phyloP scores from a whole-genome alignment of 2,113 vertebrate species.

The Channa argus region DNA sequence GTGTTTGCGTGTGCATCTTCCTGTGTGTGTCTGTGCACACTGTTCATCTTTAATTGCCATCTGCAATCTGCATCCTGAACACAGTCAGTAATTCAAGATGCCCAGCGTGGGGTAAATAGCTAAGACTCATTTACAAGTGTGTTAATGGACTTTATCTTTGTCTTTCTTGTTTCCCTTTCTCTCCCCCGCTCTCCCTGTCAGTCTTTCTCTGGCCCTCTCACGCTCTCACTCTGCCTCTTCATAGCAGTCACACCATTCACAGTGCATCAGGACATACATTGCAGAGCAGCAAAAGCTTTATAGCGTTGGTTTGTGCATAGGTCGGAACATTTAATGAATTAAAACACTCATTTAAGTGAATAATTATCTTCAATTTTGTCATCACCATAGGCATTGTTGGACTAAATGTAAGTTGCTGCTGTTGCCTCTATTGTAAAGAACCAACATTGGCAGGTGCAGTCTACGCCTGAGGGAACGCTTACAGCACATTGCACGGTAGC shows the following conservation, averaged over 20 bases:
- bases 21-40: conserved; percentile 37
- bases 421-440: conserved; percentile 4
- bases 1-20: conserved; percentile 4
- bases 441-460: neutral
- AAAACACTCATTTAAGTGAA: conserved; percentile 11
- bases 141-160: conserved; percentile 73
- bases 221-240: neutral
- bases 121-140: conserved; percentile 75
- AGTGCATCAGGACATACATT: conserved; percentile 23
- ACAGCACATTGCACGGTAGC: neutral
- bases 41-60: conserved; percentile 79
- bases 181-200: conserved; percentile 1
- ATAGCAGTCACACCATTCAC: conserved; percentile 11
- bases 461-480: neutral
- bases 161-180: conserved; percentile 47
- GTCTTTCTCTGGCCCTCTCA: conserved; percentile 3
- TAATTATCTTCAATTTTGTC: conserved; percentile 48
- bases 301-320: conserved; percentile 10
- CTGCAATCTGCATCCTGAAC: conserved; percentile 76
- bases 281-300: neutral
- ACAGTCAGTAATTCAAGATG: conserved; percentile 72
- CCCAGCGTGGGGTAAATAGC: conserved; percentile 79
- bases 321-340: conserved; percentile 42
- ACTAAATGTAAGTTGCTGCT: conserved; percentile 24
- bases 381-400: conserved; percentile 36